Conservation (phyloP, 2,797 vertebrate genomes). For the Leuciscus waleckii region DNA sequence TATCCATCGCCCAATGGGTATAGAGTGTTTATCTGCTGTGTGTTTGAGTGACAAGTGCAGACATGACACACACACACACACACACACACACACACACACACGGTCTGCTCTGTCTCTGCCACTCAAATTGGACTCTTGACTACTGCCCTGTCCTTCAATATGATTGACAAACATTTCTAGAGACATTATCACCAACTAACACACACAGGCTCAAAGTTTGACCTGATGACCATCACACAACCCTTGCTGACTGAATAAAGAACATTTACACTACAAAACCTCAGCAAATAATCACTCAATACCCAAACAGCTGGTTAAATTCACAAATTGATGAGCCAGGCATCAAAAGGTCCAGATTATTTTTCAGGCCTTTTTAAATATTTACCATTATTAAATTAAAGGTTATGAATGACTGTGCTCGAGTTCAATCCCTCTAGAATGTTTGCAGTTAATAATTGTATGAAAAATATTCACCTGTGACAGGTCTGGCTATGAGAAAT, state of each 20-base stretch:
- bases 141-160: constrained; percentile 15
- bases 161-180: constrained; percentile 19
- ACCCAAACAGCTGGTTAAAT: constrained; percentile 13
- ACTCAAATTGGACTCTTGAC: constrained; percentile 16
- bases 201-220: constrained; percentile 7
- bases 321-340: constrained; percentile 19
- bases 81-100: not conserved
- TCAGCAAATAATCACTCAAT: not conserved
- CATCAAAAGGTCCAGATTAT: not conserved
- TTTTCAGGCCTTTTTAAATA: constrained; percentile 33
- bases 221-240: constrained; percentile 20
- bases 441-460: constrained; percentile 28
- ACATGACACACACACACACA: not conserved
- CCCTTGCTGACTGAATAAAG: not conserved
- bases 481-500: constrained; percentile 28
- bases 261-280: not conserved
- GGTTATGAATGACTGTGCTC: constrained; percentile 11
- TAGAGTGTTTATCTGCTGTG: constrained; percentile 17
- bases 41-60: constrained; percentile 22
- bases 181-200: constrained; percentile 37
- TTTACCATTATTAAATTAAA: constrained; percentile 30
- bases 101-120: not conserved
- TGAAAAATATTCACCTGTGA: constrained; percentile 2
- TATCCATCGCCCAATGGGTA: constrained; percentile 12
- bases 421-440: constrained; percentile 1